Base-by-base conservation (phyloP, 30 jellyfish, hydroid and myxozoan species). In the Pelagia noctiluca region DNA sequence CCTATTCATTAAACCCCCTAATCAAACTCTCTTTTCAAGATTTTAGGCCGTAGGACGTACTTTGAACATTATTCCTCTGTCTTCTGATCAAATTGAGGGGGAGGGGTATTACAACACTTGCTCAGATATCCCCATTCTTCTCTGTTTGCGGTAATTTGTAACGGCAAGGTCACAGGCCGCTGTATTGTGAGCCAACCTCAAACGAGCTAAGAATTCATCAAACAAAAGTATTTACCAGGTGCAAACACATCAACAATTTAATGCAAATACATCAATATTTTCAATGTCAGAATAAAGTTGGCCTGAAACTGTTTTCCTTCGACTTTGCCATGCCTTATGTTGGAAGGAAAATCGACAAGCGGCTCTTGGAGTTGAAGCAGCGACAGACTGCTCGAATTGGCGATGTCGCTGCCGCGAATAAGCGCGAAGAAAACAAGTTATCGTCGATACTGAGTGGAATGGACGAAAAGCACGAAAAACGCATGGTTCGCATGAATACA, bases 341-440 rank as follows among this genome's bases (percentile, higher is more conserved):
- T 16, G 57, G 57, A 5, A 42, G 57, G 16, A 5, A 42, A 25
- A 8, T 52, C 68, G 68, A 52, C 26, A 52, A 52, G 21, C 12
- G 72, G 31, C 30, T 82, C 12, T 50, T 30, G 0, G 92, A 82
- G 22, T 75, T 82, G 21, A 82, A 69, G 23, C 85, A 82, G 60
- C 76, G 78, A 11, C 92, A 70, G 67, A 80, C 86, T 21, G 29
- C 80, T 13, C 33, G 92, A 21, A 34, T 75, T 34, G 65, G 92
- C 75, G 92, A 82, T 28, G 80, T 82, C 2, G 54, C 92, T 23
- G 86, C 84, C 11, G 92, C 92, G 24, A 82, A 82, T 38, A 68
- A 70, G 25, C 78, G 92, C 10, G 92, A 82, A 31, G 92, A 82
- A 24, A 73, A 23, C n/a, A 82, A 71, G 62, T 54, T 82, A 23